Base-by-base conservation (phyloP, 2,888 invertebrate species). In the Lithophane ornitopus region DNA sequence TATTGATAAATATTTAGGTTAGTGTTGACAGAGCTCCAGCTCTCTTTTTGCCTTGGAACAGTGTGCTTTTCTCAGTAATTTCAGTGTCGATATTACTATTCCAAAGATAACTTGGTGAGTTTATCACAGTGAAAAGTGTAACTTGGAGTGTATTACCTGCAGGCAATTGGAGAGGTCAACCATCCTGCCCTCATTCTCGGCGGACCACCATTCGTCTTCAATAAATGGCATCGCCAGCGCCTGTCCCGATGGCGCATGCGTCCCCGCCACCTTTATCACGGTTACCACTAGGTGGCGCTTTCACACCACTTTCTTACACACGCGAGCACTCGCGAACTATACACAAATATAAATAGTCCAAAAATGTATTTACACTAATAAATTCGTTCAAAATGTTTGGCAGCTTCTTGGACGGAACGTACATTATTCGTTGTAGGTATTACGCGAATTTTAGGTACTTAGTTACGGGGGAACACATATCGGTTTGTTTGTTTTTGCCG, bases 121-220 rank as follows among this genome's bases (percentile, higher is more conserved):
- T 62, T 74, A 56, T 76, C 62, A 61, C 58, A 80, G 44, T 68
- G 44, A 19, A 49, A 44, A 65, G 65, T 74, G 63, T 73, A 82
- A 77, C 69, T 65, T 76, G 79, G 82, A 84, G 73, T 65, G 68
- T 75, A 78, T 90, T 90, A 98, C 98, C 97, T 98, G 98, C 92
- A 99, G 97, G 97, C 98, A 98, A 95, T 98, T 98, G 90, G 98
- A 98, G 93, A 99, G 97, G 94, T 99, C 99, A 92, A 98, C 98
- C 98, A 99, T 98, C 96, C 98, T 98, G 95, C 98, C 98, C 97
- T 99, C 99, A 97, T 98, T 98, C 97, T 99, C 99, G 93, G 98
- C 98, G 97, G 98, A 98, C 99, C 99, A 99, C 94, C 99, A 97
- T 95, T 99, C 99, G 97, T 99, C 99, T 97, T 99, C 99, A 97